These are phyloP conservation scores for Sthenelais limicola DNA, from an alignment of 2,888 invertebrate species.

Conservation along the genomic window DNA sequence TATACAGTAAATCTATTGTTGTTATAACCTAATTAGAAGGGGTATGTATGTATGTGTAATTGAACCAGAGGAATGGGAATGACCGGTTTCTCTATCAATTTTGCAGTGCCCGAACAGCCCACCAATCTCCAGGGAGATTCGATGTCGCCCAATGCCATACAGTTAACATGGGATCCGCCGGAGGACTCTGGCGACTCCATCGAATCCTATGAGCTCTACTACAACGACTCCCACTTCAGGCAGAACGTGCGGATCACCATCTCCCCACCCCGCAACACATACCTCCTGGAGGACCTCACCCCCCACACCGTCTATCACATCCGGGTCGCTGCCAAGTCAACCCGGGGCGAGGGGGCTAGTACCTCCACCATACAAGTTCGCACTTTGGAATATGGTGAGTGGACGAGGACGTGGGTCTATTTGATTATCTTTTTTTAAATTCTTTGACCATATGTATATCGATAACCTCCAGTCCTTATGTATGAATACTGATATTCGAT, in stretches of 20 bases:
- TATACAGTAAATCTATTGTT: too few relatives aligned
- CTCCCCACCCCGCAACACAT: constrained; percentile 70
- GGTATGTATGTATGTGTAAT: too few relatives aligned
- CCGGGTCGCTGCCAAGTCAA: constrained; percentile 94
- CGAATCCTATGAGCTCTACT: constrained; percentile 95
- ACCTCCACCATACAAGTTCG: constrained; percentile 94
- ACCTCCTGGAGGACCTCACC: constrained; percentile 90
- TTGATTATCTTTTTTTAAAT: too few relatives aligned
- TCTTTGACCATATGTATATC: too few relatives aligned
- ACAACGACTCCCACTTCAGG: constrained; percentile 78
- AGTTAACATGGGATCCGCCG: constrained; percentile 93
- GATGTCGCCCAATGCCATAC: constrained; percentile 86
- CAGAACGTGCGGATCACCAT: constrained; percentile 65
- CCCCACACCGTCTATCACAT: constrained; percentile 97
- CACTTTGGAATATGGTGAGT: constrained; percentile 98
- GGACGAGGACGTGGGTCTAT: not conserved
- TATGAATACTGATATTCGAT: too few relatives aligned
- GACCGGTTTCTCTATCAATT: constrained; percentile 10
- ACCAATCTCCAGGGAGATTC: constrained; percentile 54
- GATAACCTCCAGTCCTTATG: too few relatives aligned
- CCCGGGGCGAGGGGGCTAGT: constrained; percentile 92
- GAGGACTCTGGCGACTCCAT: constrained; percentile 88
- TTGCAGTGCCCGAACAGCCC: constrained; percentile 54
- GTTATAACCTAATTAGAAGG: too few relatives aligned
- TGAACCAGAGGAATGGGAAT: too few relatives aligned